A percentile compares a stretch with the other conserved stretches of the same genome.
These are phyloP conservation scores for Congeria kusceri DNA, from an alignment of 2,888 invertebrate species.

Conservation along the genomic window DNA sequence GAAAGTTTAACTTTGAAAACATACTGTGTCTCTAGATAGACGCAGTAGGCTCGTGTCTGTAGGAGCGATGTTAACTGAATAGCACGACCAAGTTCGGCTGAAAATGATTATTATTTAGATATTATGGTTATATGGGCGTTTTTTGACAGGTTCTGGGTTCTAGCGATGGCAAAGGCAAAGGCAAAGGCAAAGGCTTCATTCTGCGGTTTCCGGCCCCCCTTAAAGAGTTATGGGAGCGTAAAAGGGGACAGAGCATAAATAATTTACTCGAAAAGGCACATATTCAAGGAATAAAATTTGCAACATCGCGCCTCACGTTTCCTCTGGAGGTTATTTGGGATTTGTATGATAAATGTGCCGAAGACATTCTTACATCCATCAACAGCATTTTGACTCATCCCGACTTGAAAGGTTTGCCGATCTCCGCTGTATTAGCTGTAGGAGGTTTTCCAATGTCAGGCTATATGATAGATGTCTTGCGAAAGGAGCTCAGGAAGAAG, in stretches of 20 bases:
- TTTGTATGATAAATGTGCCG: slow-evolving; percentile 26
- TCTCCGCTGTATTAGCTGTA: slow-evolving; percentile 30
- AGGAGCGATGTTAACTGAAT: too few relatives aligned
- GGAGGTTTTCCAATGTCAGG: slow-evolving; percentile 49
- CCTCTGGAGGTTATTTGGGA: slow-evolving; percentile 7
- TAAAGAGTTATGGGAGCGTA: slow-evolving; percentile 6
- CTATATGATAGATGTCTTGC: slow-evolving; percentile 17
- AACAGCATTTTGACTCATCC: neutral
- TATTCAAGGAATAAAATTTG: slow-evolving; percentile 17
- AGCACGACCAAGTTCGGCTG: too few relatives aligned
- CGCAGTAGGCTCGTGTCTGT: too few relatives aligned
- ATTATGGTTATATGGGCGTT: too few relatives aligned
- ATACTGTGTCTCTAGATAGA: too few relatives aligned
- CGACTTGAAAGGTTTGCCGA: neutral
- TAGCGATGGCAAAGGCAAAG: too few relatives aligned
- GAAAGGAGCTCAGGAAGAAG: slow-evolving; percentile 4
- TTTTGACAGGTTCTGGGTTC: too few relatives aligned
- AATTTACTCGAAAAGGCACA: slow-evolving; percentile 15
- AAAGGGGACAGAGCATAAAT: slow-evolving; percentile 2
- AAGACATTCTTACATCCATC: slow-evolving; percentile 20
- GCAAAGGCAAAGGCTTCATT: too few relatives aligned
- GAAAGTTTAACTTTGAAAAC: too few relatives aligned
- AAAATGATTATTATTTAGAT: too few relatives aligned
- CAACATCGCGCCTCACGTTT: slow-evolving; percentile 14
- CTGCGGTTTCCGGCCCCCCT: slow-evolving; percentile 3